Evolutionary conservation across 2,113 vertebrate species (phyloP).

Genomic region (Pangasianodon gigas): DNA sequence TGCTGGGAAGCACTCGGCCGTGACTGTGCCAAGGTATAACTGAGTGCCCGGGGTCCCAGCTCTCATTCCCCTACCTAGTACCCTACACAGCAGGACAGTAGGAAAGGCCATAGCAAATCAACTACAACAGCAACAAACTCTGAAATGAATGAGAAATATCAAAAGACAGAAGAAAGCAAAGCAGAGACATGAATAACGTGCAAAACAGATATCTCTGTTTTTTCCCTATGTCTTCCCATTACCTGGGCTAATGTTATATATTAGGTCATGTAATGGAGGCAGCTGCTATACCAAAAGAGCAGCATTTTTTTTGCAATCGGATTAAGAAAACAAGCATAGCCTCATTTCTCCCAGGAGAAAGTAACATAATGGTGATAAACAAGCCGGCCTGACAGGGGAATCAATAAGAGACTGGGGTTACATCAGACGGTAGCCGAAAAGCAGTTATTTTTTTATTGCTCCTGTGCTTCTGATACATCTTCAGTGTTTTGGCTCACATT

Average conservation of each 20-base stretch:
- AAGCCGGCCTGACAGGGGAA: neutral
- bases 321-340: neutral
- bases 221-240: neutral
- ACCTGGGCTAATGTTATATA: neutral
- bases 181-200: neutral
- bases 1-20: neutral
- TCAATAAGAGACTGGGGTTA: neutral
- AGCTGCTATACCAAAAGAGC: neutral
- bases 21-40: neutral
- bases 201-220: neutral
- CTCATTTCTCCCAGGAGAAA: neutral
- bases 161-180: neutral
- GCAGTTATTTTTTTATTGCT: neutral
- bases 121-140: neutral
- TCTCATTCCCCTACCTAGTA: neutral
- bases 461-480: neutral
- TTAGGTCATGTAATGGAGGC: neutral
- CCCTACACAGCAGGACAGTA: neutral
- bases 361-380: slow-evolving; percentile 4
- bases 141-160: neutral
- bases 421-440: neutral
- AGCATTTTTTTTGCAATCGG: neutral
- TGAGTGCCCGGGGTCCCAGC: neutral
- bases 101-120: neutral
- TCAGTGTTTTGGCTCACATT: neutral